These are phyloP conservation scores for Lampris megalopsis DNA, from an alignment of 2,113 vertebrate genomes.

Conservation along the genomic window DNA sequence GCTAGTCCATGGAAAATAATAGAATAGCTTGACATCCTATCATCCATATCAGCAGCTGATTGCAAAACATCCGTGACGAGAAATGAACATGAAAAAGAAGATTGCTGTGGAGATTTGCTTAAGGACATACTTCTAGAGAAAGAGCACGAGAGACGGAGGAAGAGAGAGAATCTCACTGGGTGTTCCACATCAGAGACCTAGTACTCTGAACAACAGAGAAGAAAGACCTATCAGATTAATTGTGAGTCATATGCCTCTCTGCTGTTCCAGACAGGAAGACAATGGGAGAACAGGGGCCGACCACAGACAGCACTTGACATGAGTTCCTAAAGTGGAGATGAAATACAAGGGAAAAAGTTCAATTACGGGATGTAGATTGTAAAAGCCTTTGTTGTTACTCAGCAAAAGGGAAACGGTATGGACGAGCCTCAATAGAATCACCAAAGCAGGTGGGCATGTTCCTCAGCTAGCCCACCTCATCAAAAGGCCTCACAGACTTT, in stretches of 20 bases:
- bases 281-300: conserved; percentile 69
- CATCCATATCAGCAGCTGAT: conserved; percentile 77
- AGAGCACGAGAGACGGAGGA: conserved; percentile 39
- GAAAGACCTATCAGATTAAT: conserved; percentile 75
- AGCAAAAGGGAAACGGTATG: conserved; percentile 76
- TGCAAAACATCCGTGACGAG: conserved; percentile 80
- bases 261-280: conserved; percentile 69
- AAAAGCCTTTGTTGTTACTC: conserved; percentile 79
- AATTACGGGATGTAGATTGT: conserved; percentile 79
- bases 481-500: conserved; percentile 79
- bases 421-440: conserved; percentile 80
- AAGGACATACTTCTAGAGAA: conserved; percentile 76
- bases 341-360: conserved; percentile 76
- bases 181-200: conserved; percentile 79
- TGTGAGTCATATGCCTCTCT: conserved; percentile 60
- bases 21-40: conserved; percentile 78
- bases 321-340: conserved; percentile 75
- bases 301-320: conserved; percentile 73
- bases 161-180: conserved; percentile 73
- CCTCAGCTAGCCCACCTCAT: conserved; percentile 80
- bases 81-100: conserved; percentile 77
- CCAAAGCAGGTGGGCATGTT: conserved; percentile 82
- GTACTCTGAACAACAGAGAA: conserved; percentile 63
- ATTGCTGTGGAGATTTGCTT: conserved; percentile 79
- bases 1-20: conserved; percentile 75